These are phyloP conservation scores for Endotricha flammealis DNA, from an alignment of 2,888 invertebrate species.

Conservation along the genomic window DNA sequence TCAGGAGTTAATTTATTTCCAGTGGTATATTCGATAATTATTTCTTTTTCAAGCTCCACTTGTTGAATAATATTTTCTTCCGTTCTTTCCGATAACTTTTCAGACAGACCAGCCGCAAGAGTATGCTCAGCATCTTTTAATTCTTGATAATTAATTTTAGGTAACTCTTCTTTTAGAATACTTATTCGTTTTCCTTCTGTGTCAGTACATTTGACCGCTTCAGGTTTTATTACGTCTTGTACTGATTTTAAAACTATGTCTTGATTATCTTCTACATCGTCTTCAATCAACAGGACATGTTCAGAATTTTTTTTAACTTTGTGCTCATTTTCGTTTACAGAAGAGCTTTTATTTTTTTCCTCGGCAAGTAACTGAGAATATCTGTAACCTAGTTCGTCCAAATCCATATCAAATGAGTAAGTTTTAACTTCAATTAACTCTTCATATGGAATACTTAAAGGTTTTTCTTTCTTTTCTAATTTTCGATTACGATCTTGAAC, in stretches of 20 bases:
- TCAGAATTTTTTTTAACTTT: no score
- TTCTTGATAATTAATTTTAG: slow-evolving; percentile 28
- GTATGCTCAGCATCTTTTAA: slow-evolving; percentile 35
- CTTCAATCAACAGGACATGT: no score
- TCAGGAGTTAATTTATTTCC: no score
- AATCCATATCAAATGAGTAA: slow-evolving; percentile 51
- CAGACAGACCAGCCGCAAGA: slow-evolving; percentile 19
- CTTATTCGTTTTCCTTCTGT: not conserved
- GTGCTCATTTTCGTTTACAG: no score
- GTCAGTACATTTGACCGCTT: not conserved
- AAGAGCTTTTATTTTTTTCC: no score
- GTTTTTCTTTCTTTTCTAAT: slow-evolving; percentile 25
- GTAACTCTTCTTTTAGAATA: slow-evolving; percentile 20
- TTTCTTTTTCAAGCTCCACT: no score
- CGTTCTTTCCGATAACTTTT: not conserved
- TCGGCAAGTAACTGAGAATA: slow-evolving; percentile 32
- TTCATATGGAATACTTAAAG: slow-evolving; percentile 42
- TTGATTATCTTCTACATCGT: no score
- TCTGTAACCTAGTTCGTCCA: slow-evolving; percentile 48
- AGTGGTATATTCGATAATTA: not conserved
- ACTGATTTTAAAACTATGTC: no score
- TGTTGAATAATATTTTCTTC: not conserved
- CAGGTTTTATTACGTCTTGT: no score
- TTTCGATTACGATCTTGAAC: slow-evolving; percentile 73
- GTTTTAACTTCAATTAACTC: slow-evolving; percentile 54